Conservation (phyloP, 2,797 vertebrate genomes). For the Enteromius fasciolatus region DNA sequence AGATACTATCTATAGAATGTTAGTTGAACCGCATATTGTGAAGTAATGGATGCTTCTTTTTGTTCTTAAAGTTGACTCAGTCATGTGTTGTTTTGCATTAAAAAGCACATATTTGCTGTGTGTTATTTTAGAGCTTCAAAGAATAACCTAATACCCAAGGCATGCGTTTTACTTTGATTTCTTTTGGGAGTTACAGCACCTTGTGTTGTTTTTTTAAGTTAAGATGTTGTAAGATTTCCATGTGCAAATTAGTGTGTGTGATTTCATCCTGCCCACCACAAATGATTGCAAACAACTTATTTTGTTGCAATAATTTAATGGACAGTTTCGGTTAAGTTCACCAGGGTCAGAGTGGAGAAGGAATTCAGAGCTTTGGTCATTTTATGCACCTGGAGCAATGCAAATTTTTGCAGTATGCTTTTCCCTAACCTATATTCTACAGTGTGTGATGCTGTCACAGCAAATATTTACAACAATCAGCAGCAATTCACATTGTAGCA, state of each 20-base stretch:
- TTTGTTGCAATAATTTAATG: constrained; percentile 14
- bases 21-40: constrained; percentile 42
- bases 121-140: constrained; percentile 44
- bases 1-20: constrained; percentile 52
- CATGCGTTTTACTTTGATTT: constrained; percentile 1
- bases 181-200: constrained; percentile 8
- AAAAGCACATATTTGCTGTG: constrained; percentile 37
- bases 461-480: neutral
- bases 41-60: constrained; percentile 49
- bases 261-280: constrained; percentile 26
- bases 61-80: constrained; percentile 39
- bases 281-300: constrained; percentile 27
- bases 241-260: constrained; percentile 14
- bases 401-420: neutral
- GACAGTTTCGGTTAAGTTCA: constrained; percentile 1
- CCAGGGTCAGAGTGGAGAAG: neutral
- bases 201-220: constrained; percentile 9
- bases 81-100: constrained; percentile 49
- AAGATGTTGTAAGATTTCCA: neutral
- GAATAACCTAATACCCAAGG: neutral
- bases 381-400: neutral
- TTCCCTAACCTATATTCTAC: constrained; percentile 1
- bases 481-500: neutral
- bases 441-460: neutral
- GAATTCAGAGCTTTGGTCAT: neutral